Base-by-base conservation (phyloP, 1,140 invertebrate species). In the Scaptomyza hsui region DNA sequence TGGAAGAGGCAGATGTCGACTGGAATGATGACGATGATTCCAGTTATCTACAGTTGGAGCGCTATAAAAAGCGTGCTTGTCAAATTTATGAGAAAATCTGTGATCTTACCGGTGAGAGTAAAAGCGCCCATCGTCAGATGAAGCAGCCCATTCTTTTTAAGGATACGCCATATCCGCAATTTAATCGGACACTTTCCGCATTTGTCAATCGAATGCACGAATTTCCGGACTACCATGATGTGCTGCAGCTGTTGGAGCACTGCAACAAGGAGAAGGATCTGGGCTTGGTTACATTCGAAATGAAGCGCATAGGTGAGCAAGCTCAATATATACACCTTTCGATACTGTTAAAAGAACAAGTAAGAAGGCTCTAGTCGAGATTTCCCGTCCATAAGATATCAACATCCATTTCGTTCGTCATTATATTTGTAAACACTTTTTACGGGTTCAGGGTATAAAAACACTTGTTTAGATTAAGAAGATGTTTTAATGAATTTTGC, bases 151-250 rank as follows among this genome's bases (percentile, higher is more conserved):
- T 92, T 26, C 90, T 75, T 21, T 93, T 83, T 62, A 79, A 74
- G 48, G 91, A 67, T 78, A 92, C 83, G n/a, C 76, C 67, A 78
- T 94, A 91, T 77, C 76, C 90, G 16, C 75, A 91, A 57, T 92
- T 94, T 1, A 94, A 94, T 89, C 88, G 92, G 39, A 93, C 93
- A 1, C 92, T 94, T 3, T 90, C 92, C 60, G 82, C 92, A 64
- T 92, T 93, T 91, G 89, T 92, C 32, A 85, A 92, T 78, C 89
- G 91, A 59, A 86, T 92, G 89, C 56, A 88, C 60, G 70, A 75
- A 24, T 94, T 94, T 75, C 94, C 94, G 1, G 93, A 94, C 72
- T 94, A 93, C 78, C 75, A 80, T n/a, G 94, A 94, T 76, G 92
- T 94, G 18, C 75, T 93, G 12, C 89, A 92, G 7, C 92, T 92